A percentile compares a stretch with the other conserved stretches of the same genome.
Evolutionary conservation across 2,113 vertebrate species (phyloP).

Genomic region (Hippoglossus stenolepis): DNA sequence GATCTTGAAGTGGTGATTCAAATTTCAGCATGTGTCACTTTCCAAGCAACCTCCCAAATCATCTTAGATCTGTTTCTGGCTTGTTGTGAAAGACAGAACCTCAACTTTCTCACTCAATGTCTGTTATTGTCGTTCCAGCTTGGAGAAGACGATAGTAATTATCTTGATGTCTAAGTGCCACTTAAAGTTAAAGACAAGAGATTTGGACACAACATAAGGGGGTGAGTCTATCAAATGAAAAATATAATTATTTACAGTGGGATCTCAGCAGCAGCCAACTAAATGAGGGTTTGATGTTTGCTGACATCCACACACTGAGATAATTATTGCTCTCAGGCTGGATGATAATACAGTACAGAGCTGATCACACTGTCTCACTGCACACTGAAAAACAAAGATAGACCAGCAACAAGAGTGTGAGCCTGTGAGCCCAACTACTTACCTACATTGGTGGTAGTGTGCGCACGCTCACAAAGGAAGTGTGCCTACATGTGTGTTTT

Average conservation of each 20-base stretch:
- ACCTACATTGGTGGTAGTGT: background rate
- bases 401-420: constrained; percentile 18
- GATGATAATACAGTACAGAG: constrained; percentile 40
- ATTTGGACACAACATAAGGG: constrained; percentile 32
- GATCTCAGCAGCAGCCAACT: constrained; percentile 41
- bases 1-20: background rate
- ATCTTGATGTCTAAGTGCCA: constrained; percentile 48
- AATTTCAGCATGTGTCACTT: no score
- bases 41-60: no score
- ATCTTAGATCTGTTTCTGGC: background rate
- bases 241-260: constrained; percentile 53
- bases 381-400: constrained; percentile 20
- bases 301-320: constrained; percentile 38
- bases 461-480: background rate
- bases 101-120: constrained; percentile 7
- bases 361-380: constrained; percentile 40
- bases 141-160: constrained; percentile 55
- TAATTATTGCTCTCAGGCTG: constrained; percentile 54
- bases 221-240: constrained; percentile 45
- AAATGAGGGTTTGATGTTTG: constrained; percentile 57
- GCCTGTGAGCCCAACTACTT: background rate
- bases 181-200: constrained; percentile 41
- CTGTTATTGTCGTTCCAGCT: constrained; percentile 28
- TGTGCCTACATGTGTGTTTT: constrained; percentile 6
- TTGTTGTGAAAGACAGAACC: constrained; percentile 7